phyloP scores from a whole-genome alignment of 2,113 vertebrate species.

The Tachysurus fulvidraco region DNA sequence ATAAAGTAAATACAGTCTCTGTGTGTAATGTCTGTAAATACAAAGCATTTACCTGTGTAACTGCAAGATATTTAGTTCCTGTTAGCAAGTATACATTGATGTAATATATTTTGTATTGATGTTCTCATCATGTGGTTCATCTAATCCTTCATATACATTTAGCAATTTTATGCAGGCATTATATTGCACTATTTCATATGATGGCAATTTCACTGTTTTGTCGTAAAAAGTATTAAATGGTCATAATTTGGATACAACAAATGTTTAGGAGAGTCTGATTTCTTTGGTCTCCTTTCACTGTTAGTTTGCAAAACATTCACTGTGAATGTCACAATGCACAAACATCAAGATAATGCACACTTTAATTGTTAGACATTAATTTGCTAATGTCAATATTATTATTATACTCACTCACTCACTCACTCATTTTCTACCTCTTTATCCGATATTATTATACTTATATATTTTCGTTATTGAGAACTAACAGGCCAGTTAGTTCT shows the following conservation, averaged over 20 bases:
- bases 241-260: conserved; percentile 10
- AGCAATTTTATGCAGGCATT: conserved; percentile 41
- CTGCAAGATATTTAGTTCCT: conserved; percentile 24
- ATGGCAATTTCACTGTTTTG: conserved; percentile 42
- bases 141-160: conserved; percentile 25
- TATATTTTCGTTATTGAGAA: neutral
- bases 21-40: conserved; percentile 44
- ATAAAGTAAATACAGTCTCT: conserved; percentile 42
- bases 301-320: neutral
- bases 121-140: conserved; percentile 8
- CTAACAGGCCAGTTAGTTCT: neutral
- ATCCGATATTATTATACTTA: too few species aligned
- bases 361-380: neutral
- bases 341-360: neutral
- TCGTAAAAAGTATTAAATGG: conserved; percentile 49
- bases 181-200: conserved; percentile 47
- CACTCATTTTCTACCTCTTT: too few species aligned
- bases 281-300: neutral
- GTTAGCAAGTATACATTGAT: conserved; percentile 39
- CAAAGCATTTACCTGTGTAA: conserved; percentile 32
- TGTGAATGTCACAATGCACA: neutral
- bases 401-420: too few species aligned
- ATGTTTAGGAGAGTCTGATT: neutral
- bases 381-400: neutral
- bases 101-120: conserved; percentile 46